phyloP scores from a whole-genome alignment of 2,888 invertebrate genomes.

The Caenorhabditis doughertyi region DNA sequence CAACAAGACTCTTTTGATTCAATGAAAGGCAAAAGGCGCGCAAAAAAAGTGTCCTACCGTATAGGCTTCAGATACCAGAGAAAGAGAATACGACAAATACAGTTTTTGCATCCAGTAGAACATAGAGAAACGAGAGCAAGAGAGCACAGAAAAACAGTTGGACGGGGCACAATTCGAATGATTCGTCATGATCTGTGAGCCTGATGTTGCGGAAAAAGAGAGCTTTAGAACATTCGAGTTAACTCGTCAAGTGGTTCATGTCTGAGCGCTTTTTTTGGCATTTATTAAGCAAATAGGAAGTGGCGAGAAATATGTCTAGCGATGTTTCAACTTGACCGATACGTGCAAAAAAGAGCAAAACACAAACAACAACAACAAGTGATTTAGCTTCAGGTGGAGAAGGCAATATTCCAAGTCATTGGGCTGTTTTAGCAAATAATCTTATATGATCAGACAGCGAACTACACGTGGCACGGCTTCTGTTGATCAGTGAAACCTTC shows the following conservation, averaged over 20 bases:
- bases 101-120: background rate
- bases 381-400: too few relatives aligned
- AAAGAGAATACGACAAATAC: conserved; percentile 20
- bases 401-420: too few relatives aligned
- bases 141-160: conserved; percentile 31
- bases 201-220: conserved; percentile 21
- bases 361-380: background rate
- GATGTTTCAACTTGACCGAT: conserved; percentile 20
- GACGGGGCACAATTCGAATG: conserved; percentile 6
- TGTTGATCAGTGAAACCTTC: too few relatives aligned
- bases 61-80: conserved; percentile 9
- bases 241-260: conserved; percentile 36
- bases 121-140: background rate
- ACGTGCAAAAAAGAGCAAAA: background rate
- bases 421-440: too few relatives aligned
- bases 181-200: conserved; percentile 42
- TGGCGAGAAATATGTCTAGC: background rate
- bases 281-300: conserved; percentile 16
- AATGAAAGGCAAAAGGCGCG: conserved; percentile 17
- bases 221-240: background rate
- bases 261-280: conserved; percentile 33
- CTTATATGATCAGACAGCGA: too few relatives aligned
- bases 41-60: conserved; percentile 6
- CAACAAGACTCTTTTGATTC: conserved; percentile 34
- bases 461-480: too few relatives aligned